A percentile compares a stretch with the other conserved stretches of the same genome.
Evolutionary conservation across 2,113 vertebrate genomes (phyloP).

Genomic region (Engraulis encrasicolus): DNA sequence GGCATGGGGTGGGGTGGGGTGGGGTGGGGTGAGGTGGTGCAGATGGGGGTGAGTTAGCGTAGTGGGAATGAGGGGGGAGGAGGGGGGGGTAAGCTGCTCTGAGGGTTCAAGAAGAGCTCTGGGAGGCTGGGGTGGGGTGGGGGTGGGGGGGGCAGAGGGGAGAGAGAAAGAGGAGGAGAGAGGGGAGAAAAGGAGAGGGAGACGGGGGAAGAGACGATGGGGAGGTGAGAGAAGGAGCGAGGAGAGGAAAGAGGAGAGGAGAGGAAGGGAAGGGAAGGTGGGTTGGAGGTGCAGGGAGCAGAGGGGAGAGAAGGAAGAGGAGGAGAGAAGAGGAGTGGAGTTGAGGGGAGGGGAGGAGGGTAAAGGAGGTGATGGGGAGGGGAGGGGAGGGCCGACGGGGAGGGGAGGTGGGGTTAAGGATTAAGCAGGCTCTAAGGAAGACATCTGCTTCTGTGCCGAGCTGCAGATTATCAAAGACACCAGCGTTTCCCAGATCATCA

Average conservation of each 20-base stretch:
- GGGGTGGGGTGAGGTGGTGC: slow-evolving; percentile 73
- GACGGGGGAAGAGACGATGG: slow-evolving; percentile 54
- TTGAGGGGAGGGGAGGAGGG: slow-evolving; percentile 70
- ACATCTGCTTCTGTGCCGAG: slow-evolving; percentile 78
- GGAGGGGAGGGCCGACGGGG: neutral
- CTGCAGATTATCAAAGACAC: slow-evolving; percentile 77
- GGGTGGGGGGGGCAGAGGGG: slow-evolving; percentile 15
- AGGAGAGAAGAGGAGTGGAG: slow-evolving; percentile 73
- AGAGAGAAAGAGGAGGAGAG: slow-evolving; percentile 24
- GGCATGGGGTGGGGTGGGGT: slow-evolving; percentile 42
- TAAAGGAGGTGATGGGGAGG: too few species aligned
- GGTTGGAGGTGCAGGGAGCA: neutral
- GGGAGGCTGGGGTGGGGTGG: slow-evolving; percentile 7
- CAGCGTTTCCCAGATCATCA: slow-evolving; percentile 77
- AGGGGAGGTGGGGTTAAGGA: slow-evolving; percentile 68
- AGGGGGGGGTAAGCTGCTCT: slow-evolving; percentile 45
- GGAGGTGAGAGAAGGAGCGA: slow-evolving; percentile 30
- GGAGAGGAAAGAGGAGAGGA: slow-evolving; percentile 44
- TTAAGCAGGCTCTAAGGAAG: slow-evolving; percentile 78
- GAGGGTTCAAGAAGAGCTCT: slow-evolving; percentile 38
- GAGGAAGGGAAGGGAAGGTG: slow-evolving; percentile 41
- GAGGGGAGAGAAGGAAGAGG: slow-evolving; percentile 38
- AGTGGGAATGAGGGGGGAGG: slow-evolving; percentile 61
- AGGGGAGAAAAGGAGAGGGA: neutral
- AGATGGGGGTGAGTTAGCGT: slow-evolving; percentile 66